phyloP scores from a whole-genome alignment of 1,140 invertebrate species.

The Bathynomus jamesi region DNA sequence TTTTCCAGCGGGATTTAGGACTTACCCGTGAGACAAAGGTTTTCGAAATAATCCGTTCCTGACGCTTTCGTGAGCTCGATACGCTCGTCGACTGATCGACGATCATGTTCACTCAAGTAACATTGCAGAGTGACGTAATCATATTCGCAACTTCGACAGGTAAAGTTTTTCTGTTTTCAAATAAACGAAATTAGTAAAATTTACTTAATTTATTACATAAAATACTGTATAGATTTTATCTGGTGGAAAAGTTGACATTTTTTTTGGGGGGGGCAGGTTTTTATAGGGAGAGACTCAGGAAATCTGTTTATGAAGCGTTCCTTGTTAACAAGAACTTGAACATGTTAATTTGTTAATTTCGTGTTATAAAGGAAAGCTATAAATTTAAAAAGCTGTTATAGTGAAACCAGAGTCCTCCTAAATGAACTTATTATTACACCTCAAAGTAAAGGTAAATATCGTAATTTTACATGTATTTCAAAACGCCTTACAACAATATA shows the following conservation, averaged over 20 bases:
- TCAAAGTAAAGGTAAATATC: too few relatives aligned
- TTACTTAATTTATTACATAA: background rate
- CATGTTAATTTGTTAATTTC: too few relatives aligned
- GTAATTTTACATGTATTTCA: too few relatives aligned
- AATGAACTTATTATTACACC: too few relatives aligned
- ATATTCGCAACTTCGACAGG: slow-evolving; percentile 84
- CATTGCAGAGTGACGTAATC: slow-evolving; percentile 87
- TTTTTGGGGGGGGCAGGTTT: background rate
- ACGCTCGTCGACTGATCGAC: slow-evolving; percentile 70
- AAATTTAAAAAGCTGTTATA: too few relatives aligned
- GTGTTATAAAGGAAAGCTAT: too few relatives aligned
- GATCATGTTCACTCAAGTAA: slow-evolving; percentile 76
- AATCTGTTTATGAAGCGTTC: too few relatives aligned
- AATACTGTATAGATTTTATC: background rate
- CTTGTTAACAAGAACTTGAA: too few relatives aligned
- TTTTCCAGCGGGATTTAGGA: too few relatives aligned
- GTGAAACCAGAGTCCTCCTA: too few relatives aligned
- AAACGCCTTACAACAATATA: too few relatives aligned
- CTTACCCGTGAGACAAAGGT: slow-evolving; percentile 77
- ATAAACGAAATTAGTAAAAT: background rate
- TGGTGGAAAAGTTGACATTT: background rate
- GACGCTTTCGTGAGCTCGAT: slow-evolving; percentile 74
- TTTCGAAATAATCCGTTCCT: slow-evolving; percentile 91
- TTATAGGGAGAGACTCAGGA: too few relatives aligned
- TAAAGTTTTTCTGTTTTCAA: slow-evolving; percentile 72